Conservation (phyloP, 1,140 invertebrate genomes). For the Venustaconcha ellipsiformis region DNA sequence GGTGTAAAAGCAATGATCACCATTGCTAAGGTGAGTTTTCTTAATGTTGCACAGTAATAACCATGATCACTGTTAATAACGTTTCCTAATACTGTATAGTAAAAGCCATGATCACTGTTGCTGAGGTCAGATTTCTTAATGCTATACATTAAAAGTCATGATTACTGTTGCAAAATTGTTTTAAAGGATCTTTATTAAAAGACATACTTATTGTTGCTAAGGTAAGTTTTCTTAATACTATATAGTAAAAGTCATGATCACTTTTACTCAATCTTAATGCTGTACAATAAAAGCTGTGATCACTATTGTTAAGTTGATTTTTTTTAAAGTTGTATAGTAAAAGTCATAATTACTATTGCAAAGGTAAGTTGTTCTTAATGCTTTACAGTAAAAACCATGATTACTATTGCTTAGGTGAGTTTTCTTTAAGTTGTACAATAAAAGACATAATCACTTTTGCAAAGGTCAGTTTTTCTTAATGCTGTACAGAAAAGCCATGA, state of each 20-base stretch:
- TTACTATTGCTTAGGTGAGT: not conserved
- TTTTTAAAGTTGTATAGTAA: too few relatives aligned
- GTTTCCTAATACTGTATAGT: not conserved
- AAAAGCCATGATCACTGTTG: slow-evolving; percentile 23
- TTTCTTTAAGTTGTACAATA: not conserved
- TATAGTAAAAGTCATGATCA: not conserved
- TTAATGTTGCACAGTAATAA: not conserved
- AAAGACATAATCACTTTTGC: too few relatives aligned
- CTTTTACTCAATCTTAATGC: not conserved
- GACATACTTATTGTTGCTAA: not conserved
- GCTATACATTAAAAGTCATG: too few relatives aligned
- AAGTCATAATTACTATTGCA: too few relatives aligned
- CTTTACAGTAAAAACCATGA: not conserved
- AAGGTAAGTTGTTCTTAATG: not conserved
- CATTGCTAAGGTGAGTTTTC: slow-evolving; percentile 31
- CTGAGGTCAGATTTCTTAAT: too few relatives aligned
- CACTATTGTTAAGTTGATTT: slow-evolving; percentile 1
- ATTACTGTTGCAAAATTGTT: not conserved
- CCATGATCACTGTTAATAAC: not conserved
- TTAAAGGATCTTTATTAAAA: not conserved
- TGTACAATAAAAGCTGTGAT: slow-evolving; percentile 14
- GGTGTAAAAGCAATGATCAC: slow-evolving; percentile 26
- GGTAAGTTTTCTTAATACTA: not conserved
- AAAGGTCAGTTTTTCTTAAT: too few relatives aligned
- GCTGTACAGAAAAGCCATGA: too few relatives aligned